phyloP scores from a whole-genome alignment of 2,797 vertebrate species.

The Myotis daubentonii region DNA sequence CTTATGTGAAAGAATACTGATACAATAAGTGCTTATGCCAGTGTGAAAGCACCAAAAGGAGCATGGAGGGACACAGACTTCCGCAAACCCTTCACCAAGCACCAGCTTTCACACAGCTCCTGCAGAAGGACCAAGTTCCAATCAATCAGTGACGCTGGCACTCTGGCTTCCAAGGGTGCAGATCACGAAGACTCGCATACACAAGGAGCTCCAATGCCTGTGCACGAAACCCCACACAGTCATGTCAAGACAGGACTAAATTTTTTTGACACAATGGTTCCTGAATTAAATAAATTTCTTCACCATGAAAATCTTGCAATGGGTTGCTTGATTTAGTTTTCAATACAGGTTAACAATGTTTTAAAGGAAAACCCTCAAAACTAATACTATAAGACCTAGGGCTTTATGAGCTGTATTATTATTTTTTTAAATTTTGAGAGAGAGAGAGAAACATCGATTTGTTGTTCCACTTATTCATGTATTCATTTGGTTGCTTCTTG shows the following conservation, averaged over 20 bases:
- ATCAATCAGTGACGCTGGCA: neutral
- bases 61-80: neutral
- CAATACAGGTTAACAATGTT: neutral
- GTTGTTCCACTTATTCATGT: neutral
- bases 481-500: neutral
- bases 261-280: neutral
- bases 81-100: neutral
- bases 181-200: neutral
- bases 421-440: neutral
- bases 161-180: neutral
- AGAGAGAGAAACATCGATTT: neutral
- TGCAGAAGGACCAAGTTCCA: neutral
- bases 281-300: constrained; percentile 41
- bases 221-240: neutral
- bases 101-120: neutral
- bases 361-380: neutral
- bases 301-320: neutral
- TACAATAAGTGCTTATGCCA: neutral
- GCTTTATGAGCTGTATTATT: neutral
- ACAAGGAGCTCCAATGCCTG: neutral
- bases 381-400: neutral
- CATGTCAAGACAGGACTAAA: neutral
- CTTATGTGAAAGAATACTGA: neutral
- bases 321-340: neutral
- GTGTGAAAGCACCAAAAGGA: neutral